Evolutionary conservation across 2,888 invertebrate genomes (phyloP), one percentile per base, ranked within the genome.

Genomic region (Mycogona germanica): DNA sequence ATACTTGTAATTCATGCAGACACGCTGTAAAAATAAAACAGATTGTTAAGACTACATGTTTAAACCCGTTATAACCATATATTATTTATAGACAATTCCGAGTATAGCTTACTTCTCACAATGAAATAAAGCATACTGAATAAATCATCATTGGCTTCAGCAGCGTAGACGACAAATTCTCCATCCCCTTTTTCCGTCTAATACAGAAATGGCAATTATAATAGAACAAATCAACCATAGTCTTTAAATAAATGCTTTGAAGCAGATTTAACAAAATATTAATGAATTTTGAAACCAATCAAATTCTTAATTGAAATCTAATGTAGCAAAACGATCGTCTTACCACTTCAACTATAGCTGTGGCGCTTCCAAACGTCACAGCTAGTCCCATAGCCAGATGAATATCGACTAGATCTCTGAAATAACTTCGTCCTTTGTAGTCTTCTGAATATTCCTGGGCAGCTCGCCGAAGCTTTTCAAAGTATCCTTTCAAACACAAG

Each of bases 141-240:
- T 37, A 68, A 65, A 56, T 68, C 67, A 46, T 60, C 57, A 48
- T 65, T 63, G n/a, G 68, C 58, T n/a, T 58, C 56, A 30, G 63
- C 57, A 44, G 68, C 64, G 21, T 72, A 56, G 14, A 72, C 62
- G 21, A 70, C 64, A 21, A 69, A 62, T 59, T 72, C 72, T 62
- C 70, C 67, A 49, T 72, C 71, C 58, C 68, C 69, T 56, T 65
- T 65, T n/a, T 71, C 67, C 45, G 67, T 67, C 70, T 71, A 55
- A 30, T 51, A 56, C 40, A 41, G 48, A 51, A 29, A 46, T 51
- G 19, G 46, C 35, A 52, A 55, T 54, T 12, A 35, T 2, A 1
- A 41, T 19, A 47, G 14, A 49, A 48, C 23, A 2, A 7, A 19
- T 25, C 25, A 5, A 7, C 37, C 30, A 5, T 59, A 56, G n/a